These are phyloP conservation scores for Apamea epomidion DNA, from an alignment of 2,888 invertebrate genomes.

Conservation along the genomic window DNA sequence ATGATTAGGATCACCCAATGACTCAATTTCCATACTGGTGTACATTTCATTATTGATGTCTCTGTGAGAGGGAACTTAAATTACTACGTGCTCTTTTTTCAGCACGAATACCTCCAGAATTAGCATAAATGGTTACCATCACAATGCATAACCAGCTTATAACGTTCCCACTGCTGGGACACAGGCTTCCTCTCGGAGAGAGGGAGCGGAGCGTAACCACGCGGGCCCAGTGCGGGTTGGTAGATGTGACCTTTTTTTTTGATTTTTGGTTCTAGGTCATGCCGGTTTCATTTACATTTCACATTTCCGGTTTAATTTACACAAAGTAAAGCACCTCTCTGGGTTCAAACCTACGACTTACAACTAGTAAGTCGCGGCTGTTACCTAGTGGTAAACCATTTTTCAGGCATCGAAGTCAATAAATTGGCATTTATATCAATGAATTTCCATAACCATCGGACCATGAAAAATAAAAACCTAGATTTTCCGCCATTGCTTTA, in stretches of 20 bases:
- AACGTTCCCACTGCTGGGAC: neutral
- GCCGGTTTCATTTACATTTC: neutral
- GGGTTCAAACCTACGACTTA: neutral
- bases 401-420: neutral
- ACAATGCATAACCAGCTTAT: no score
- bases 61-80: neutral
- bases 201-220: neutral
- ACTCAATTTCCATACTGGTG: constrained; percentile 11
- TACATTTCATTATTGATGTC: neutral
- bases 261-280: neutral
- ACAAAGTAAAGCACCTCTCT: neutral
- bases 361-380: neutral
- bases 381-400: neutral
- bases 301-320: neutral
- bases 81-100: neutral
- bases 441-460: constrained; percentile 7
- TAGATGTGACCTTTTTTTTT: neutral
- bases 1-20: constrained; percentile 25
- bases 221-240: neutral
- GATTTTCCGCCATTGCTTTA: constrained; percentile 27
- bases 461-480: constrained; percentile 32
- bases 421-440: neutral
- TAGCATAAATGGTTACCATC: neutral
- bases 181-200: neutral
- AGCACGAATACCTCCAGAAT: neutral